phyloP scores from a whole-genome alignment of 2,888 invertebrate species.

The Protophormia terraenovae region DNA sequence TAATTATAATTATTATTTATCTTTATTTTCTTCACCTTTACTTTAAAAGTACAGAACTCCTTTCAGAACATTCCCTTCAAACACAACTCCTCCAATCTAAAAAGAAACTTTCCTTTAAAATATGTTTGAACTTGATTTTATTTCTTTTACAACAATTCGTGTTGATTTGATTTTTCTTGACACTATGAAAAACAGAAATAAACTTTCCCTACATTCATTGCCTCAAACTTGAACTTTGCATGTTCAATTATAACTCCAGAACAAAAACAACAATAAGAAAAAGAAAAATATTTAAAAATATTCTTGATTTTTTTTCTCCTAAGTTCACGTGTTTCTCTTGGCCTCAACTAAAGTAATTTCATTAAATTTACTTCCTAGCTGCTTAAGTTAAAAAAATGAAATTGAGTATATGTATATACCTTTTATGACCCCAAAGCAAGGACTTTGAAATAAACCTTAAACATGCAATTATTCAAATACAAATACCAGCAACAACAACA shows the following conservation, averaged over 20 bases:
- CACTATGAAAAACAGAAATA: background rate
- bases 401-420: background rate
- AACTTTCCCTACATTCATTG: background rate
- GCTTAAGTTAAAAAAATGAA: background rate
- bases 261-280: background rate
- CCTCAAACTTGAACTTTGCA: conserved; percentile 60
- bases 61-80: too few species aligned
- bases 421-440: conserved; percentile 46
- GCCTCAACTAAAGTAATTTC: background rate
- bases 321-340: background rate
- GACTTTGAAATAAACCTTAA: conserved; percentile 55
- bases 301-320: background rate
- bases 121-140: conserved; percentile 31
- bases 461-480: conserved; percentile 62
- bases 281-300: conserved; percentile 2
- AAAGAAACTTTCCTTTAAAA: too few species aligned
- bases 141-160: conserved; percentile 1
- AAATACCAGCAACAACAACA: background rate
- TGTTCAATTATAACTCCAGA: conserved; percentile 5
- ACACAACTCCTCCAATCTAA: too few species aligned
- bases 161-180: conserved; percentile 30
- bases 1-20: too few species aligned
- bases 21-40: too few species aligned
- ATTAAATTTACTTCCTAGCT: conserved; percentile 6
- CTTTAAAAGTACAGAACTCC: too few species aligned